Percentiles rank a stretch among this genome's conserved stretches.
phyloP scores from a whole-genome alignment of 2,888 invertebrate species.

The Macrophya alboannulata region DNA sequence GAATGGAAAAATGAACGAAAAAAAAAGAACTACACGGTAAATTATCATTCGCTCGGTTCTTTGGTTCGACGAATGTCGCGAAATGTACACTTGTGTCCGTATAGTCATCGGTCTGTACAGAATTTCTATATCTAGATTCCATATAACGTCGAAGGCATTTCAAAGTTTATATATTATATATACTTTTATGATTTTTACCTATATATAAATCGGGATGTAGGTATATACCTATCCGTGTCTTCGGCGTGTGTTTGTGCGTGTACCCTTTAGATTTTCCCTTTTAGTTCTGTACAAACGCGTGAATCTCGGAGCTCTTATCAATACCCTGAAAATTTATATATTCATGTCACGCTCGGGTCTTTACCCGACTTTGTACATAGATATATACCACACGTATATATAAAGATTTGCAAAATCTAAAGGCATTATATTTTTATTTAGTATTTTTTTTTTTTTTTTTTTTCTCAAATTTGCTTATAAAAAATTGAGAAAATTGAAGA shows the following conservation, averaged over 20 bases:
- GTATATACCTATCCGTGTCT: no score
- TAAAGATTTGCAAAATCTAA: neutral
- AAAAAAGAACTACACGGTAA: neutral
- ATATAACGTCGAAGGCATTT: neutral
- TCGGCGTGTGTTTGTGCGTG: neutral
- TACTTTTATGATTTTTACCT: conserved; percentile 2
- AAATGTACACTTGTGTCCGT: no score
- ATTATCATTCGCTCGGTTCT: no score
- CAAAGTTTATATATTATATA: neutral
- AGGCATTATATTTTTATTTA: neutral
- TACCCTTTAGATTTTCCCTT: neutral
- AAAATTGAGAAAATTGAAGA: neutral
- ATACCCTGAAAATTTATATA: conserved; percentile 18
- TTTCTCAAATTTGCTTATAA: neutral
- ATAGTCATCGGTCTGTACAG: neutral
- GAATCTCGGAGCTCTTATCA: neutral
- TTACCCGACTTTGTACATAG: neutral
- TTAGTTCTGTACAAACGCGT: neutral
- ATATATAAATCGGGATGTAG: neutral
- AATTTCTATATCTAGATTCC: neutral
- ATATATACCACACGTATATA: neutral
- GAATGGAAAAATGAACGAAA: neutral
- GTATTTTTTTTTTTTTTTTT: neutral
- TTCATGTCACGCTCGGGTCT: conserved; percentile 27
- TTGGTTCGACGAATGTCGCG: no score